Evolutionary conservation across 2,113 vertebrate genomes (phyloP), one percentile per base, ranked within the genome.

Genomic region (Irena cyanogastra): DNA sequence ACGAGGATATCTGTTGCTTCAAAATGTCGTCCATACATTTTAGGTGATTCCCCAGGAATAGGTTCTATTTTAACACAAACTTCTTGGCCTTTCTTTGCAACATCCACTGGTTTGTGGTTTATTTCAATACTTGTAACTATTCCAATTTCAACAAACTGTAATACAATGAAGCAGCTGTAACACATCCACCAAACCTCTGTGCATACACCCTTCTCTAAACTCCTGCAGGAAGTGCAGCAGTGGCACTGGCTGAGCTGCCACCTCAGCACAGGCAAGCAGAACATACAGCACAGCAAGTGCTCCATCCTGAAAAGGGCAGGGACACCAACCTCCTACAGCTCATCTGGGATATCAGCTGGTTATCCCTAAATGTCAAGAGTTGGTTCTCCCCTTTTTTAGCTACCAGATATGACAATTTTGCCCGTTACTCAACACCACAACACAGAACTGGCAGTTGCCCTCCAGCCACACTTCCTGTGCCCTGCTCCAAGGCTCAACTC

Each of bases 11-110:
- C 99, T 6, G 99, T 99, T 44, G 99, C 99, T 96, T 99, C 99
- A 94, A 99, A 99, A 77, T 99, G 99, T 69, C 99, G 98, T 37
- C 99, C 99, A 14, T 97, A 99, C 99, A 99, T 99, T 97, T 99
- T 99, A n/a, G 99, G 99, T 2, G 99, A 98, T 95, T 99, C 99
- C 27, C 99, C 99, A 7, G 99, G 99, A 88, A 99, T 99, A 76
- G 99, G 99, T 89, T 99, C 99, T 93, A 99, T 99, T 98, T 99
- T 99, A 76, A 99, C 96, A 85, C 99, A 99, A 42, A 99, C 99
- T 97, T 99, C 99, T 96, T 99, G 99, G 47, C 99, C 99, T 91
- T 99, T 99, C 96, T 99, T 99, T 44, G 99, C 99, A 20, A 94
- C 96, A 68, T 99, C 99, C 30, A 99, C 99, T 3, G 98, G 85